Conservation (phyloP, 2,888 invertebrate species). For the Macroteleia sp. region DNA sequence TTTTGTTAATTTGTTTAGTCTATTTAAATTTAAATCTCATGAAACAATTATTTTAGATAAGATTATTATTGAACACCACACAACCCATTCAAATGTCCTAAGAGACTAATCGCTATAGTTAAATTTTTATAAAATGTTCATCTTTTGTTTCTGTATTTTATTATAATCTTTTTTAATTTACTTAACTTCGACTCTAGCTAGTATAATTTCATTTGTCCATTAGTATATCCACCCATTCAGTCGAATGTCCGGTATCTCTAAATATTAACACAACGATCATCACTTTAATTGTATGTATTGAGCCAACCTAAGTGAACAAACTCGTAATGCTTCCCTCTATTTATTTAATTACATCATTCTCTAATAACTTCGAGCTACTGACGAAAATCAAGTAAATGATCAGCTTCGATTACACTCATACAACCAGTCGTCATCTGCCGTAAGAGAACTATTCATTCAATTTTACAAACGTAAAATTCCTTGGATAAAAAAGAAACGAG, state of each 20-base stretch:
- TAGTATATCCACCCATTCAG: constrained; percentile 16
- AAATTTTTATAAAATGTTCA: too few relatives aligned
- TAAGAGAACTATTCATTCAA: too few relatives aligned
- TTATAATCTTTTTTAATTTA: too few relatives aligned
- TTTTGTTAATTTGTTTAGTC: too few relatives aligned
- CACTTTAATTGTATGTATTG: constrained; percentile 48
- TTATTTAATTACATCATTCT: constrained; percentile 31
- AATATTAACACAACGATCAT: constrained; percentile 55
- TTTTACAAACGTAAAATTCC: too few relatives aligned
- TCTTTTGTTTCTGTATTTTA: too few relatives aligned
- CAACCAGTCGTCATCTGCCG: constrained; percentile 1
- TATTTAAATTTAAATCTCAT: too few relatives aligned
- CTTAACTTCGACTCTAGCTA: too few relatives aligned
- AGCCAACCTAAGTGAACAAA: constrained; percentile 23
- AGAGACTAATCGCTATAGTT: too few relatives aligned
- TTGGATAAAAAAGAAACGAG: neutral
- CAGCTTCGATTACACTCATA: constrained; percentile 9
- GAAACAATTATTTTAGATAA: too few relatives aligned
- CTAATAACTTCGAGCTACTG: constrained; percentile 8
- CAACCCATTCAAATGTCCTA: too few relatives aligned
- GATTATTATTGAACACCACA: too few relatives aligned
- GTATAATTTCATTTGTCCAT: constrained; percentile 47
- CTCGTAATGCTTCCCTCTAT: constrained; percentile 20
- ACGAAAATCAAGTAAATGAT: constrained; percentile 16
- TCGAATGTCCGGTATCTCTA: constrained; percentile 9